Evolutionary conservation across 1,140 invertebrate species (phyloP).

Genomic region (Drosophila oshimai): DNA sequence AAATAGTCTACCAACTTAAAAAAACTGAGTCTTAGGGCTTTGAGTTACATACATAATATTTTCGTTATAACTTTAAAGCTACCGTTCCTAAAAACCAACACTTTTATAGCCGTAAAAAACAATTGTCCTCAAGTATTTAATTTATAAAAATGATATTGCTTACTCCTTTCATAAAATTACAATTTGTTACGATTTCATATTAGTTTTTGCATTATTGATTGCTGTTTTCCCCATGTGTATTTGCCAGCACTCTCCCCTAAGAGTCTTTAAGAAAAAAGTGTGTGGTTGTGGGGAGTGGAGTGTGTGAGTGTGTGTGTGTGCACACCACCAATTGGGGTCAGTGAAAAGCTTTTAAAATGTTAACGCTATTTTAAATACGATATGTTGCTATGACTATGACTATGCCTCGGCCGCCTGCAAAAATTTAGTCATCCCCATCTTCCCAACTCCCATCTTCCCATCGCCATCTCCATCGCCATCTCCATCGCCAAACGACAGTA

Average conservation of each 20-base stretch:
- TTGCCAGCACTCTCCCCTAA: slow-evolving; percentile 9
- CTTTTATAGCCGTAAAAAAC: too few species aligned
- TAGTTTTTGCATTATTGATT: background rate
- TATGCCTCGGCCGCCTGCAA: slow-evolving; percentile 33
- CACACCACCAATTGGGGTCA: slow-evolving; percentile 75
- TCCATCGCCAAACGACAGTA: slow-evolving; percentile 67
- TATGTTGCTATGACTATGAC: slow-evolving; percentile 49
- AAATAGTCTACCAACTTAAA: too few species aligned
- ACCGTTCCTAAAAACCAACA: too few species aligned
- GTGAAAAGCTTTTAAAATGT: slow-evolving; percentile 82
- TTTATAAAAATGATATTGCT: too few species aligned
- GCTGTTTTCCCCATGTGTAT: slow-evolving; percentile 21
- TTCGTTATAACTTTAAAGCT: too few species aligned
- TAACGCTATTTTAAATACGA: slow-evolving; percentile 81
- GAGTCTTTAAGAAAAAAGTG: slow-evolving; percentile 27
- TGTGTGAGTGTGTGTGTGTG: slow-evolving; percentile 27
- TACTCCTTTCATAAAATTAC: too few species aligned
- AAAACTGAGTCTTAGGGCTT: too few species aligned
- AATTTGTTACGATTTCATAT: too few species aligned
- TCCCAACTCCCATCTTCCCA: slow-evolving; percentile 41
- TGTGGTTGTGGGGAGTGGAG: slow-evolving; percentile 24
- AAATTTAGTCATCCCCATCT: slow-evolving; percentile 66
- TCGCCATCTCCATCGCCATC: slow-evolving; percentile 22
- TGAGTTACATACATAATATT: too few species aligned
- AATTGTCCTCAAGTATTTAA: too few species aligned